Conservation (phyloP, 2,888 invertebrate species). For the Gymnocheta viridis region DNA sequence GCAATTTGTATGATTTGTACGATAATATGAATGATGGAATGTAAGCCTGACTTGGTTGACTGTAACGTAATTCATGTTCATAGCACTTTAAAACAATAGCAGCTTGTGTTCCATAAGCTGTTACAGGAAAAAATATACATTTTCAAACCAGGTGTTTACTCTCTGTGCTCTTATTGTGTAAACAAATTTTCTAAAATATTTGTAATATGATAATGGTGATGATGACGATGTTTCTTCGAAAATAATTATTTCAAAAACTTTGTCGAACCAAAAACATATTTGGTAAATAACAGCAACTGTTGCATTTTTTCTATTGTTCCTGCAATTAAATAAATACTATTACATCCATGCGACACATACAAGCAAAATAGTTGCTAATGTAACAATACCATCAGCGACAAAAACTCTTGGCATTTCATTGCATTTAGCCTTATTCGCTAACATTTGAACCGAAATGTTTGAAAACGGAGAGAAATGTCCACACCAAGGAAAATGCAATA, state of each 20-base stretch:
- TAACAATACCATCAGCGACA: background rate
- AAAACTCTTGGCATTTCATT: conserved; percentile 28
- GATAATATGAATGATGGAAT: too few species aligned
- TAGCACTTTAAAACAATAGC: too few species aligned
- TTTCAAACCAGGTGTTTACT: too few species aligned
- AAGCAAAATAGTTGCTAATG: background rate
- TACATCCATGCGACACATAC: background rate
- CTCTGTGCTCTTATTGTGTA: too few species aligned
- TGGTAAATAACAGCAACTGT: conserved; percentile 4
- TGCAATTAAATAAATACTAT: background rate
- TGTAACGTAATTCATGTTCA: too few species aligned
- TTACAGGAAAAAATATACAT: too few species aligned
- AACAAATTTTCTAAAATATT: too few species aligned
- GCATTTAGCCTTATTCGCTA: conserved; percentile 50
- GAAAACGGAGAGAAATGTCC: background rate
- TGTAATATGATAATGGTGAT: conserved; percentile 38
- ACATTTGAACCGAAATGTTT: conserved; percentile 53
- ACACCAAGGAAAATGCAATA: background rate
- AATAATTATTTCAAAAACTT: background rate
- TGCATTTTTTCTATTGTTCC: conserved; percentile 35
- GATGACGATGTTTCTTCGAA: conserved; percentile 1
- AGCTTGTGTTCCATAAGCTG: too few species aligned
- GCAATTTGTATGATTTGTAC: too few species aligned
- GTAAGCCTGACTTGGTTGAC: too few species aligned
- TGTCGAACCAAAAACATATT: conserved; percentile 5